These are phyloP conservation scores for Coleophora flavipennella DNA, from an alignment of 2,888 invertebrate genomes.

Conservation along the genomic window DNA sequence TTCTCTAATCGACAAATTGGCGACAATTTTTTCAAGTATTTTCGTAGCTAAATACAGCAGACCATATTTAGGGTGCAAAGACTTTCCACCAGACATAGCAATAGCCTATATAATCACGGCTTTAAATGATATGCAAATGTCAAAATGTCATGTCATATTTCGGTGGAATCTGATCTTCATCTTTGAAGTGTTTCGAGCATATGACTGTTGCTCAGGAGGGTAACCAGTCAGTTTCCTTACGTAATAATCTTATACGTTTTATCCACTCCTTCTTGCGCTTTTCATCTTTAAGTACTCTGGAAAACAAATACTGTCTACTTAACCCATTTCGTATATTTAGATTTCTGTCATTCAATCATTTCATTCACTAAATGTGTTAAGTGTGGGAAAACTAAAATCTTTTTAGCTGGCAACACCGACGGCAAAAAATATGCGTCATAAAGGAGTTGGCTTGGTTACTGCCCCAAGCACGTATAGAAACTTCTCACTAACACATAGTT, in stretches of 20 bases:
- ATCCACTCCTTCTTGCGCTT: constrained; percentile 9
- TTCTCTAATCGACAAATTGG: no score
- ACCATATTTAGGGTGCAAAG: not conserved
- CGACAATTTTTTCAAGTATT: no score
- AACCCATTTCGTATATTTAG: not conserved
- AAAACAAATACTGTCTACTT: constrained; percentile 1
- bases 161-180: constrained; percentile 6
- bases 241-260: constrained; percentile 6
- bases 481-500: no score
- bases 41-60: not conserved
- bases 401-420: constrained; percentile 1
- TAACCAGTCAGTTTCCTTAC: constrained; percentile 8
- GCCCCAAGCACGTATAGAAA: no score
- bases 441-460: no score
- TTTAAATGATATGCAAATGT: no score
- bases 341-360: not conserved
- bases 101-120: no score
- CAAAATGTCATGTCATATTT: constrained; percentile 4
- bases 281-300: constrained; percentile 9
- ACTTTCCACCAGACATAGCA: not conserved
- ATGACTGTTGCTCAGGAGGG: constrained; percentile 2
- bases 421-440: not conserved
- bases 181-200: constrained; percentile 7
- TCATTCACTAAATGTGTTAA: not conserved
- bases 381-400: not conserved